Percentiles rank a stretch among this genome's conserved stretches.
These are phyloP conservation scores for Thymelicus sylvestris DNA, from an alignment of 2,888 invertebrate genomes.

Conservation along the genomic window DNA sequence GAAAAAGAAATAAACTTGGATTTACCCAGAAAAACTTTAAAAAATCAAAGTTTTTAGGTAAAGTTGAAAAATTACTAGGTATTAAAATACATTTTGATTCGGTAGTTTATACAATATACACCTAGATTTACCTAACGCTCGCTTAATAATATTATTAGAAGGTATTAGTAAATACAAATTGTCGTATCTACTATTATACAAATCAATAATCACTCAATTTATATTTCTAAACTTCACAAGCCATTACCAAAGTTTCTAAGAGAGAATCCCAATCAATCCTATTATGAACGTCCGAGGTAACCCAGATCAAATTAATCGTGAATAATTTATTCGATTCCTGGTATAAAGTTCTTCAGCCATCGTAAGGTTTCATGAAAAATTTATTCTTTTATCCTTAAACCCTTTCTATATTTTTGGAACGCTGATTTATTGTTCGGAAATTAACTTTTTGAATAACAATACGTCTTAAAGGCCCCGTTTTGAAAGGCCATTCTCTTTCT, in stretches of 20 bases:
- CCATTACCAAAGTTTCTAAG: conserved; percentile 1
- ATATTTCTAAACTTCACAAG: neutral
- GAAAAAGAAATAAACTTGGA: no score
- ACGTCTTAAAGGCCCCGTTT: no score
- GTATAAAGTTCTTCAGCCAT: conserved; percentile 13
- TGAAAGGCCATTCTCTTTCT: no score
- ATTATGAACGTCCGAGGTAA: conserved; percentile 10
- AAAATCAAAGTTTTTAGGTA: no score
- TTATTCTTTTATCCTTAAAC: conserved; percentile 6
- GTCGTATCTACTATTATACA: no score
- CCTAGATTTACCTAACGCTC: no score
- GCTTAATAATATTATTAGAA: no score
- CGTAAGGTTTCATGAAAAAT: conserved; percentile 6
- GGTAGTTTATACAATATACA: no score
- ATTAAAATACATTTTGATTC: no score
- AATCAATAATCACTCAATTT: neutral
- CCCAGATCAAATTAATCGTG: conserved; percentile 25
- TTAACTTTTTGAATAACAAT: neutral
- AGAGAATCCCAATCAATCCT: neutral
- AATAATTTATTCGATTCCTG: conserved; percentile 24
- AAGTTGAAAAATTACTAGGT: no score
- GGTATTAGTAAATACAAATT: no score
- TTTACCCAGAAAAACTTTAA: no score
- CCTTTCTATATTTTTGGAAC: neutral
- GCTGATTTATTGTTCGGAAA: neutral